phyloP scores from a whole-genome alignment of 2,113 vertebrate genomes.

The Lamprotornis superbus region DNA sequence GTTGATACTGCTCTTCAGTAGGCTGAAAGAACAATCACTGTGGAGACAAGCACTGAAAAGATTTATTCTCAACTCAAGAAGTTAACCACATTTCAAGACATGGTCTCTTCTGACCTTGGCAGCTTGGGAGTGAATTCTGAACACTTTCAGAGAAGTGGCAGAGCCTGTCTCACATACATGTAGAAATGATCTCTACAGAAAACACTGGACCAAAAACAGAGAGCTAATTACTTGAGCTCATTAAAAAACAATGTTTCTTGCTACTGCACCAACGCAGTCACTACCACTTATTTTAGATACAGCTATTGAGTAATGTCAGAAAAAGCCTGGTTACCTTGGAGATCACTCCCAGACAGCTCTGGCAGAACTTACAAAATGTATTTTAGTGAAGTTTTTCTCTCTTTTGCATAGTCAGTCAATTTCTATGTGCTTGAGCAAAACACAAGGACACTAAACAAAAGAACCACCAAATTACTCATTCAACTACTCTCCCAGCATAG shows the following conservation, averaged over 20 bases:
- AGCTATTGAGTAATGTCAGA: neutral
- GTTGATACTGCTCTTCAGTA: neutral
- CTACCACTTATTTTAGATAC: constrained; percentile 33
- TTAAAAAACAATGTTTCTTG: neutral
- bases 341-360: neutral
- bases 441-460: neutral
- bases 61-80: neutral
- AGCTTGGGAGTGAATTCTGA: neutral
- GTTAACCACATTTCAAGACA: neutral
- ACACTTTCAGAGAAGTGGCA: neutral
- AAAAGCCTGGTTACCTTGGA: constrained; percentile 60
- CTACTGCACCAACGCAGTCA: neutral
- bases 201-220: neutral
- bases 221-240: neutral
- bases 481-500: neutral
- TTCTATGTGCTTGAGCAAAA: neutral
- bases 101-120: neutral
- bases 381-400: neutral
- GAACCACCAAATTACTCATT: neutral
- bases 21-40: neutral
- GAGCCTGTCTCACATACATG: neutral
- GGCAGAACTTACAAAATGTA: neutral
- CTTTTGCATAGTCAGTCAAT: neutral
- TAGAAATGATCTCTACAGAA: neutral
- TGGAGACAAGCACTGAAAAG: neutral